Evolutionary conservation across 2,888 invertebrate genomes (phyloP), one percentile per base, ranked within the genome.

Genomic region (Epistrophe grossulariae): DNA sequence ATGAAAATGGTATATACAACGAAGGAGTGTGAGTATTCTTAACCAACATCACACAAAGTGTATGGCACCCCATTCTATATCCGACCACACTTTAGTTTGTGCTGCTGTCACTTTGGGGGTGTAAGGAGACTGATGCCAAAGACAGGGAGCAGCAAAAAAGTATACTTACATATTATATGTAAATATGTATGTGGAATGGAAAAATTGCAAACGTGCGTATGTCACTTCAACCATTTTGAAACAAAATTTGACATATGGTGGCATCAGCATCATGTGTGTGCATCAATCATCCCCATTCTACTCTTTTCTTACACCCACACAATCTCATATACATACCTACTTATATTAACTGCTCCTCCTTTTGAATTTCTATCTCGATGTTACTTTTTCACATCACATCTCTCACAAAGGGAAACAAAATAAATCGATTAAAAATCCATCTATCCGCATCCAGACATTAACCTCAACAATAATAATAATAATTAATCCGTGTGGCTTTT

Each of bases 141-240:
- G 52, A 83, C 78, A 73, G 73, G 52, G 60, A 80, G 71, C 68
- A 59, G 55, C 70, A 66, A 66, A 60, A 66, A 24, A 43, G 5
- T 31, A 35, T 7, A 5, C n/a, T n/a, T 31, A 31, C 7, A 31
- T 31, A 24, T 24, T 24, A 24, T 24, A 24, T n/a, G n/a, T n/a
- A n/a, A n/a, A n/a, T n/a, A n/a, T n/a, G n/a, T n/a, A n/a, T 24
- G 24, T 24, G 60, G 40, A 55, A 38, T 66, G 57, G 57, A 59
- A 76, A 70, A 81, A 83, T 79, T 78, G 82, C 78, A 68, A 74
- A 87, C 83, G 83, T 87, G 83, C 87, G 83, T 83, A 72, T 87
- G 83, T 77, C 79, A 76, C 72, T 64, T 82, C 85, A 76, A 76
- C 87, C 87, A 87, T 82, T 82, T 83, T 87, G 72, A 79, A 72